phyloP scores from a whole-genome alignment of 2,113 vertebrate genomes.

The Gobius niger region DNA sequence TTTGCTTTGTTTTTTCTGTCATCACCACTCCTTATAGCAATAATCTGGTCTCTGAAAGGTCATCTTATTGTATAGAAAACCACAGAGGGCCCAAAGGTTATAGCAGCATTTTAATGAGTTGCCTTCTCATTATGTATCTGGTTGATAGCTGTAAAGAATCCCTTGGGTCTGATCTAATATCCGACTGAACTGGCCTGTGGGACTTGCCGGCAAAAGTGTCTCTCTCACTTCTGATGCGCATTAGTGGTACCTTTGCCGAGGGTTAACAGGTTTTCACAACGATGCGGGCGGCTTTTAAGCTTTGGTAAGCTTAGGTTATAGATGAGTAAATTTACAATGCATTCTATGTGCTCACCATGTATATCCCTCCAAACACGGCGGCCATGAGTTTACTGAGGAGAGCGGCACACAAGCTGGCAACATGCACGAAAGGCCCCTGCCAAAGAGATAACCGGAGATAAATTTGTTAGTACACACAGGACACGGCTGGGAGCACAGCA shows the following conservation, averaged over 20 bases:
- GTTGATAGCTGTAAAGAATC: slow-evolving; percentile 2
- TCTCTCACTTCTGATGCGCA: not conserved
- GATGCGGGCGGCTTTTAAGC: not conserved
- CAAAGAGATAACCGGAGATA: slow-evolving; percentile 21
- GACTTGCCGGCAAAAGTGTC: not conserved
- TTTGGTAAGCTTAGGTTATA: not conserved
- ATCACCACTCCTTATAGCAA: not conserved
- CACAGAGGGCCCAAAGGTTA: not conserved
- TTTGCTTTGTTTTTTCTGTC: not conserved
- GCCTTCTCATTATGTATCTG: not conserved
- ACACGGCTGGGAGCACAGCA: slow-evolving; percentile 14
- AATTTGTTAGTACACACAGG: slow-evolving; percentile 11
- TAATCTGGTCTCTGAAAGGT: not conserved
- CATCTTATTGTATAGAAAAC: not conserved
- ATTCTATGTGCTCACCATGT: slow-evolving; percentile 79
- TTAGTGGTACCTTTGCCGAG: not conserved
- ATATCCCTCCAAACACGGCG: slow-evolving; percentile 92
- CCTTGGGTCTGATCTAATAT: slow-evolving; percentile 3
- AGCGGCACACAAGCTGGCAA: slow-evolving; percentile 91
- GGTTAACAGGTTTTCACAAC: not conserved
- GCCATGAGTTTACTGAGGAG: slow-evolving; percentile 95
- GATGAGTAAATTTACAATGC: not conserved
- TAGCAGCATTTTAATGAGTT: not conserved
- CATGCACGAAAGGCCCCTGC: slow-evolving; percentile 85
- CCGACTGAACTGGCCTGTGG: not conserved